phyloP scores from a whole-genome alignment of 2,797 vertebrate genomes.

The Semaprochilodus insignis region DNA sequence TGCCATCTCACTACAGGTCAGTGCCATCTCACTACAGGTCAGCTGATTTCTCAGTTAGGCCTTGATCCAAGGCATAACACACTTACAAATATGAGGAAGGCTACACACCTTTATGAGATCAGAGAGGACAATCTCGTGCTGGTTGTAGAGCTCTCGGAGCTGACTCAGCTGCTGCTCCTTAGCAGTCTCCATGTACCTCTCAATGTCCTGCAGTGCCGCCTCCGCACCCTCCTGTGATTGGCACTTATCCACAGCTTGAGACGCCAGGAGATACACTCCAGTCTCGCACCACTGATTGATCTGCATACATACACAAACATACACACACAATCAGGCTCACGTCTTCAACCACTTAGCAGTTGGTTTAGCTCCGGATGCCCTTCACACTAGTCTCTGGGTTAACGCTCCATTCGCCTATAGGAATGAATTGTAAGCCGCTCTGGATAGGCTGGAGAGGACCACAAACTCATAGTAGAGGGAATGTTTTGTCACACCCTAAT shows the following conservation, averaged over 20 bases:
- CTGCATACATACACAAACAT: constrained; percentile 68
- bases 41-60: no score
- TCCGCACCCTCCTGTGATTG: constrained; percentile 96
- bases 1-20: no score
- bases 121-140: constrained; percentile 88
- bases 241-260: constrained; percentile 95
- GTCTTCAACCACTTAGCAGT: no score
- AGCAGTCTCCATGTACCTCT: constrained; percentile 84
- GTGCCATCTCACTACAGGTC: no score
- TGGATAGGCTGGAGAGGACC: no score
- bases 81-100: neutral
- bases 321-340: neutral
- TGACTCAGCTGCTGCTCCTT: constrained; percentile 85
- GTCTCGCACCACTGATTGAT: constrained; percentile 94
- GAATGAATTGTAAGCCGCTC: no score
- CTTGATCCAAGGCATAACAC: neutral
- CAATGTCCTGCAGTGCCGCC: constrained; percentile 88
- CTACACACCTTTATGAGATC: constrained; percentile 85
- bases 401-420: no score
- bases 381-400: no score
- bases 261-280: constrained; percentile 94
- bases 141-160: constrained; percentile 88
- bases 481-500: no score
- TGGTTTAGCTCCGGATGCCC: no score
- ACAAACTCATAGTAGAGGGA: no score